These are phyloP conservation scores for Enteromius fasciolatus DNA, from an alignment of 2,797 vertebrate species.

Conservation along the genomic window DNA sequence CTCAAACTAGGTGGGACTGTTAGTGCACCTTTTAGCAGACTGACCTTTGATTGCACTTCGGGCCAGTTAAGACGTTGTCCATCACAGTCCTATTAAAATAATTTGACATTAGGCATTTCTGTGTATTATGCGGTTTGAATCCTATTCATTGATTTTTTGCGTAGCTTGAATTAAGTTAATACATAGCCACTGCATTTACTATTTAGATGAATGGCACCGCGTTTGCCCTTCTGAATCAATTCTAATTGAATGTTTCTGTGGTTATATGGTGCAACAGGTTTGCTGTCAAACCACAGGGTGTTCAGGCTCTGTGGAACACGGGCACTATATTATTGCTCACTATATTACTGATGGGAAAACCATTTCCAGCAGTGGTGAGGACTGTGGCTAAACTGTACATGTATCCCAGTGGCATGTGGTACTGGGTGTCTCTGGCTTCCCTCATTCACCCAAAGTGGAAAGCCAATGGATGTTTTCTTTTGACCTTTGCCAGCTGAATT, in stretches of 20 bases:
- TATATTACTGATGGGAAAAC: conserved; percentile 44
- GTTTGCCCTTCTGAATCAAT: conserved; percentile 71
- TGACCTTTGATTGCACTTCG: conserved; percentile 31
- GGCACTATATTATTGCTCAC: conserved; percentile 26
- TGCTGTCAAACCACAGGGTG: conserved; percentile 27
- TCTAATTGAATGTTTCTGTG: conserved; percentile 60
- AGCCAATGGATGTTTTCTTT: conserved; percentile 66
- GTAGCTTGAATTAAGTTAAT: conserved; percentile 17
- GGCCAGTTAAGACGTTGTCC: neutral
- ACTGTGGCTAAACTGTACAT: conserved; percentile 29
- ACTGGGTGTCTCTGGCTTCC: conserved; percentile 47
- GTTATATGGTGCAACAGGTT: conserved; percentile 36
- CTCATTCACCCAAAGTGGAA: conserved; percentile 30
- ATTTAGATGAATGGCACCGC: conserved; percentile 26
- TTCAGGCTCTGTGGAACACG: conserved; percentile 6
- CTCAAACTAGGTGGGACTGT: conserved; percentile 46
- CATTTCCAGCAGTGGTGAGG: conserved; percentile 45
- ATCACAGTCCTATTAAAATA: conserved; percentile 25
- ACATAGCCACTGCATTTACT: neutral
- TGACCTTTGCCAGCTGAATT: conserved; percentile 74
- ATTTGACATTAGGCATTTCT: conserved; percentile 18
- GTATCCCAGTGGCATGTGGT: conserved; percentile 42
- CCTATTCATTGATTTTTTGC: conserved; percentile 29
- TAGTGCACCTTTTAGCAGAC: conserved; percentile 33
- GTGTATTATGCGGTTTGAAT: neutral